Conservation (phyloP, 2,113 vertebrate species). For the Prochilodus magdalenae region DNA sequence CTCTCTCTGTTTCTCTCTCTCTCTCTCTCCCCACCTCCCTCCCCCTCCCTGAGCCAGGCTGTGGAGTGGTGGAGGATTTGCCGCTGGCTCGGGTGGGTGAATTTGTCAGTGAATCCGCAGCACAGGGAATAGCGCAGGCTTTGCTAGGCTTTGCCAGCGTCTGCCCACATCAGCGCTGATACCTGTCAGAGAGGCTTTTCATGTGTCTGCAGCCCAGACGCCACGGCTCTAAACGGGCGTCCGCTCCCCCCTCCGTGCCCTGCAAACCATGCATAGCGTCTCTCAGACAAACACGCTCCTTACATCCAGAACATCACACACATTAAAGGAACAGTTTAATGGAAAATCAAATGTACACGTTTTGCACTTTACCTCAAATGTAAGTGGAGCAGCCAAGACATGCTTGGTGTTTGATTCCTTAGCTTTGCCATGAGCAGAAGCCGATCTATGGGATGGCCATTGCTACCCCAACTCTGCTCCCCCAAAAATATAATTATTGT, state of each 20-base stretch:
- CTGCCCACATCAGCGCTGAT: conserved; percentile 37
- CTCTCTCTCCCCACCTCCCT: conserved; percentile 44
- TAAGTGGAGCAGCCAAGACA: neutral
- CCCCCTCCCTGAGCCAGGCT: conserved; percentile 62
- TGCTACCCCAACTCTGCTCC: too few relatives aligned
- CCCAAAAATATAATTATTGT: too few relatives aligned
- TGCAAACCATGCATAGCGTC: neutral
- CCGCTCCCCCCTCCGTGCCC: neutral
- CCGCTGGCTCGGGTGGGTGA: conserved; percentile 67
- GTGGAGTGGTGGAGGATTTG: conserved; percentile 65
- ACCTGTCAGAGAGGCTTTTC: conserved; percentile 49
- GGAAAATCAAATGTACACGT: neutral
- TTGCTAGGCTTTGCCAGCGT: conserved; percentile 48
- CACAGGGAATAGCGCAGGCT: conserved; percentile 52
- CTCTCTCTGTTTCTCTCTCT: conserved; percentile 49
- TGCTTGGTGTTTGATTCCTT: too few relatives aligned
- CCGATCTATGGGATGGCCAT: too few relatives aligned
- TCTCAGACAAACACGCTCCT: neutral
- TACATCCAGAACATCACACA: neutral
- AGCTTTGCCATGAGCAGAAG: too few relatives aligned
- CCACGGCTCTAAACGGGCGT: conserved; percentile 25
- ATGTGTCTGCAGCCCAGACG: conserved; percentile 24
- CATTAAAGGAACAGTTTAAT: neutral
- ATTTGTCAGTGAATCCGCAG: conserved; percentile 58
- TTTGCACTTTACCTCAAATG: neutral